A percentile compares a stretch with the other conserved stretches of the same genome.
These are phyloP conservation scores for Oligia fasciuncula DNA, from an alignment of 2,888 invertebrate genomes.

Conservation along the genomic window DNA sequence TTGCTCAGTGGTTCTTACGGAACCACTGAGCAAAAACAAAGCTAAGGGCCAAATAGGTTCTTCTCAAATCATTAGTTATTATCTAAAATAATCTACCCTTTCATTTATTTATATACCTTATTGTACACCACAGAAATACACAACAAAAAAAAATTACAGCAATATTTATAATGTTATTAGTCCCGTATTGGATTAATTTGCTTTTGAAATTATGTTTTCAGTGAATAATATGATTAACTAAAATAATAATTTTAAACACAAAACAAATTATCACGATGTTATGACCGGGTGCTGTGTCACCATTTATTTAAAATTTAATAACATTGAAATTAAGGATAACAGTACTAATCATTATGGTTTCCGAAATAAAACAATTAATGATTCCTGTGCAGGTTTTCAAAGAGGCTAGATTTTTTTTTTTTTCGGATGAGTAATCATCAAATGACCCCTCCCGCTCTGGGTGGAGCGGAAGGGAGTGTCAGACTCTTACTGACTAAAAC, in stretches of 20 bases:
- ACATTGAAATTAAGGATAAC: background rate
- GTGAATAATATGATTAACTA: background rate
- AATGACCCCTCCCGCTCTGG: no score
- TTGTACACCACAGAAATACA: no score
- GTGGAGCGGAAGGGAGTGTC: no score
- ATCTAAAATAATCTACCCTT: background rate
- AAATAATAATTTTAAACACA: constrained; percentile 1
- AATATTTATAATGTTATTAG: background rate
- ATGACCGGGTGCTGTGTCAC: constrained; percentile 5
- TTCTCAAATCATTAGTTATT: background rate
- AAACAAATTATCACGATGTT: background rate
- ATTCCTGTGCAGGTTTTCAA: background rate
- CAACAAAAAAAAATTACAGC: no score
- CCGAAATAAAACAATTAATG: background rate
- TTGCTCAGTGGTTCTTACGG: no score
- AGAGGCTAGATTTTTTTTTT: no score
- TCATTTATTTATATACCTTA: no score
- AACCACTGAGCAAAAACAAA: no score
- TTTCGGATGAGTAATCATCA: no score
- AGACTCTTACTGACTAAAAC: no score
- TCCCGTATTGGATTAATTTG: background rate
- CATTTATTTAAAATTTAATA: constrained; percentile 2
- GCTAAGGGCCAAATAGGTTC: no score
- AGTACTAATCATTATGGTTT: background rate
- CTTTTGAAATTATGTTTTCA: background rate